Conservation (phyloP, 1,140 invertebrate species). For the Geopemphigus sp. region DNA sequence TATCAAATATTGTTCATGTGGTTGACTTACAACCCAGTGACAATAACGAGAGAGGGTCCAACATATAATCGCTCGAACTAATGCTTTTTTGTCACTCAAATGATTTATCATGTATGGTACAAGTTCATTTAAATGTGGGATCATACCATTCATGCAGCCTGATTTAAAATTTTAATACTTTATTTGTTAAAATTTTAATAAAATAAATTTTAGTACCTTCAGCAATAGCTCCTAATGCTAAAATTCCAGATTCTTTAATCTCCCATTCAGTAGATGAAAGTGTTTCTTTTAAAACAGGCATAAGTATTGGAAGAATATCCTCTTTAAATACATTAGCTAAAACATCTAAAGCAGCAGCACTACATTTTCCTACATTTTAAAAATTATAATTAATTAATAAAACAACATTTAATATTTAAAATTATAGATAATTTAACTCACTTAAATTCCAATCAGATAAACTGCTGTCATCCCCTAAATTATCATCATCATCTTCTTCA, state of each 20-base stretch:
- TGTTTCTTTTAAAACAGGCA: slow-evolving; percentile 96
- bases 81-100: slow-evolving; percentile 89
- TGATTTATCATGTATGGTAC: slow-evolving; percentile 94
- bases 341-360: slow-evolving; percentile 95
- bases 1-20: slow-evolving; percentile 89
- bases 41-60: slow-evolving; percentile 98
- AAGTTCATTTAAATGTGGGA: slow-evolving; percentile 90
- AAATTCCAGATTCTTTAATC: slow-evolving; percentile 93
- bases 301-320: slow-evolving; percentile 86
- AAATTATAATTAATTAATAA: background rate
- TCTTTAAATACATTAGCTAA: slow-evolving; percentile 96
- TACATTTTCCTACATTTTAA: slow-evolving; percentile 76
- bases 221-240: slow-evolving; percentile 96
- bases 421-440: slow-evolving; percentile 53
- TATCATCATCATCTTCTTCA: slow-evolving; percentile 72
- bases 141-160: slow-evolving; percentile 96
- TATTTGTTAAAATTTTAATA: background rate
- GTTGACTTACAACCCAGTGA: slow-evolving; percentile 95
- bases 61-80: slow-evolving; percentile 97
- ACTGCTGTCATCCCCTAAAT: slow-evolving; percentile 86
- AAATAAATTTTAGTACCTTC: slow-evolving; percentile 65
- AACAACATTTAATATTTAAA: background rate
- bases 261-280: slow-evolving; percentile 95
- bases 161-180: slow-evolving; percentile 45
- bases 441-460: slow-evolving; percentile 95